Conservation (phyloP, 2,113 vertebrate genomes). For the Orientallactaga bullata region DNA sequence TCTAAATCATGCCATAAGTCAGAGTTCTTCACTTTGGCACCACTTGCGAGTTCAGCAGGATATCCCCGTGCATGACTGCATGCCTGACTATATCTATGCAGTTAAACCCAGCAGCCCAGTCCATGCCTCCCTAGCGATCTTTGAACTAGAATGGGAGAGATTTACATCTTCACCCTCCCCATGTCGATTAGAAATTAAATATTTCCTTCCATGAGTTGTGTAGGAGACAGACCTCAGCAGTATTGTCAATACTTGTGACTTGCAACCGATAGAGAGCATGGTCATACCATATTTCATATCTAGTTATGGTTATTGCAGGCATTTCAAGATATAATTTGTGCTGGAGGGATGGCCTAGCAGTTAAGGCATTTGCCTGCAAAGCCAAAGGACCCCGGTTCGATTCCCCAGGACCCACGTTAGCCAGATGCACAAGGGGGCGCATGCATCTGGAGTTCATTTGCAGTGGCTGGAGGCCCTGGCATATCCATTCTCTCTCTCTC, state of each 20-base stretch:
- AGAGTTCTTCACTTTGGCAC: neutral
- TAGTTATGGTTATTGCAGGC: neutral
- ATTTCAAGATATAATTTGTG: conserved; percentile 12
- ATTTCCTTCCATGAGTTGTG: neutral
- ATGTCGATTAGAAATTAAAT: conserved; percentile 10
- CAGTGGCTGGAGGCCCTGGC: too few relatives aligned
- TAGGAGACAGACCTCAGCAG: neutral
- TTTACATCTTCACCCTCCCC: conserved; percentile 5
- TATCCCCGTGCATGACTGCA: neutral
- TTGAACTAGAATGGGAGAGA: conserved; percentile 8
- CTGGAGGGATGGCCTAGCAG: too few relatives aligned
- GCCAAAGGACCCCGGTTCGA: too few relatives aligned
- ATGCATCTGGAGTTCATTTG: too few relatives aligned
- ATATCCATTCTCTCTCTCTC: too few relatives aligned
- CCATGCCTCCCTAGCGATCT: neutral
- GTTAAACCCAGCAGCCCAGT: neutral
- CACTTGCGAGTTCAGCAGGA: neutral
- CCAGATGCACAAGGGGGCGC: too few relatives aligned
- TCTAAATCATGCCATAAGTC: neutral
- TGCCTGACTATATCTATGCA: neutral
- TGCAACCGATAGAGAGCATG: neutral
- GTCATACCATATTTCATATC: neutral
- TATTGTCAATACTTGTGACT: neutral
- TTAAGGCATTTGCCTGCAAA: too few relatives aligned
- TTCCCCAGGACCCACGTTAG: too few relatives aligned